Conservation (phyloP, 1,140 invertebrate species). For the Sipha flava region DNA sequence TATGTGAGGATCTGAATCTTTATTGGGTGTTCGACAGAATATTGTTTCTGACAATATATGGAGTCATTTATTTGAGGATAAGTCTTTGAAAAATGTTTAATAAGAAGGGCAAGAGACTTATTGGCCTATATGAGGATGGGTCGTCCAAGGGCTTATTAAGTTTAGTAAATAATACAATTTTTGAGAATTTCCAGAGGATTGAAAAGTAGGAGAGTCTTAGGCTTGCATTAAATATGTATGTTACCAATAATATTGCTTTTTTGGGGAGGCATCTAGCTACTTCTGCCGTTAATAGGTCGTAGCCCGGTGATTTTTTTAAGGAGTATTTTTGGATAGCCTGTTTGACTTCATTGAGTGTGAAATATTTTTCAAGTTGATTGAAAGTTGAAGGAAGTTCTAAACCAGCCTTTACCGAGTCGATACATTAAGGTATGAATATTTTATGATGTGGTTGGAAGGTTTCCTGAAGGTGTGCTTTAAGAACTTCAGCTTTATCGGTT, state of each 20-base stretch:
- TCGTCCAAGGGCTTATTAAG: conserved; percentile 34
- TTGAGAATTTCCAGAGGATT: conserved; percentile 39
- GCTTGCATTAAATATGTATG: conserved; percentile 8
- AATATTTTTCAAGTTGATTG: background rate
- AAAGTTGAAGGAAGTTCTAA: too few relatives aligned
- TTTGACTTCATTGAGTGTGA: background rate
- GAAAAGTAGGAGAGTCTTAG: background rate
- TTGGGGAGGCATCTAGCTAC: too few relatives aligned
- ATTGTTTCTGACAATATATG: background rate
- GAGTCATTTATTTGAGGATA: conserved; percentile 32
- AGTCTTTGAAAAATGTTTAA: conserved; percentile 37
- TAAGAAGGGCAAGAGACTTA: too few relatives aligned
- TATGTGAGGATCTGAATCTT: too few relatives aligned
- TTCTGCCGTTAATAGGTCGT: too few relatives aligned
- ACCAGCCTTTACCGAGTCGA: background rate
- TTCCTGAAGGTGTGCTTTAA: background rate
- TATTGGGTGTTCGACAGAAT: too few relatives aligned
- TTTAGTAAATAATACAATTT: conserved; percentile 41
- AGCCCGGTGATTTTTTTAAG: too few relatives aligned
- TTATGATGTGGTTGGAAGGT: too few relatives aligned
- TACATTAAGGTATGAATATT: background rate
- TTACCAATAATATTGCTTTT: too few relatives aligned
- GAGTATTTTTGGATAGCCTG: background rate
- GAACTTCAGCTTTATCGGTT: background rate
- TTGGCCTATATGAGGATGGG: too few relatives aligned